Evolutionary conservation across 2,113 vertebrate species (phyloP).

Genomic region (Hucho hucho): DNA sequence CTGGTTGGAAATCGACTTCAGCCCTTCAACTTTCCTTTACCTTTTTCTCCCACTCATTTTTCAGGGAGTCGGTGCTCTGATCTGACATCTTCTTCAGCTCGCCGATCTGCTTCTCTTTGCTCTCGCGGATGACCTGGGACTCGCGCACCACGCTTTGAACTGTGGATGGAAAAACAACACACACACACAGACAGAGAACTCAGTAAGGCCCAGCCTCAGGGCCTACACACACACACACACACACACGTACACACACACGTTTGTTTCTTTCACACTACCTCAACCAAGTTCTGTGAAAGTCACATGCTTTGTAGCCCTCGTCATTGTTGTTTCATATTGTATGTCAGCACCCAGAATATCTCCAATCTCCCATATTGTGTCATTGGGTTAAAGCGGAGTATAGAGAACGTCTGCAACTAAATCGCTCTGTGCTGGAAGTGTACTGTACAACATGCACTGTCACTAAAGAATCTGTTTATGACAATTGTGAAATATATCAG

Average conservation of each 20-base stretch:
- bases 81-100: slow-evolving; percentile 92
- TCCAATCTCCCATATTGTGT: not conserved
- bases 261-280: not conserved
- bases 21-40: slow-evolving; percentile 69
- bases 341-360: no score
- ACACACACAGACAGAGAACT: no score
- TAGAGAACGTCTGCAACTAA: no score
- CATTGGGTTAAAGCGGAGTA: no score
- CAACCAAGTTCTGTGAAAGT: slow-evolving; percentile 11
- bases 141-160: slow-evolving; percentile 90
- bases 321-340: no score
- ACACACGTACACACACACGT: no score
- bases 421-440: not conserved
- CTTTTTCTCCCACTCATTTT: slow-evolving; percentile 94
- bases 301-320: not conserved
- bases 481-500: no score
- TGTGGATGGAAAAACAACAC: slow-evolving; percentile 70
- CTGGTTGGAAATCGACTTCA: slow-evolving; percentile 13
- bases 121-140: slow-evolving; percentile 86
- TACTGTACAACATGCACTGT: not conserved
- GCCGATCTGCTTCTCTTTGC: slow-evolving; percentile 89
- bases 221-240: no score
- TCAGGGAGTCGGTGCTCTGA: slow-evolving; percentile 83
- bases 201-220: no score
- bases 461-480: not conserved